These are phyloP conservation scores for Archips xylosteana DNA, from an alignment of 2,888 invertebrate species.

Conservation along the genomic window DNA sequence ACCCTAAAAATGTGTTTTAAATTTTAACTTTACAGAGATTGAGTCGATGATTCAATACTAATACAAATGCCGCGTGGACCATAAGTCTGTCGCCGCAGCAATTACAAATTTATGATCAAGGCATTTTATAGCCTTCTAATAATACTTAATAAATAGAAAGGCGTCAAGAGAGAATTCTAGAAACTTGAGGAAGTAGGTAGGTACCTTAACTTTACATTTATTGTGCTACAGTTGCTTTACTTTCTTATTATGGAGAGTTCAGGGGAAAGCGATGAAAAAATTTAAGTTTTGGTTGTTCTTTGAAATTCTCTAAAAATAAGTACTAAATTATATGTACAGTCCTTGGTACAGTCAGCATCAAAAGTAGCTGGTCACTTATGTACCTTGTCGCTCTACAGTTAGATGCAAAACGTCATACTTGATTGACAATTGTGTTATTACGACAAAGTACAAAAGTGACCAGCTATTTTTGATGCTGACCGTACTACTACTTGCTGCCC, in stretches of 20 bases:
- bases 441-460: no score
- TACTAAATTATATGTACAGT: no score
- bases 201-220: neutral
- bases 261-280: no score
- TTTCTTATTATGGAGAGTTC: neutral
- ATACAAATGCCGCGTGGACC: neutral
- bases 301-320: no score
- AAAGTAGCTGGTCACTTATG: no score
- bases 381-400: no score
- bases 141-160: constrained; percentile 9
- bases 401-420: no score
- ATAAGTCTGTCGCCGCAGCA: constrained; percentile 8
- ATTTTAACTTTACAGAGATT: neutral
- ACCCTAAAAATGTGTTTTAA: neutral
- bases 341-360: no score
- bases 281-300: no score
- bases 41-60: neutral
- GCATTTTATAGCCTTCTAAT: constrained; percentile 6
- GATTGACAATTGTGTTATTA: no score
- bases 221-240: neutral
- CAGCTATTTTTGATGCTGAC: no score
- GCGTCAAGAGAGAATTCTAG: neutral
- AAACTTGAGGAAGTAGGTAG: neutral
- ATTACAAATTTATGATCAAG: constrained; percentile 6
- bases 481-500: no score